Conservation (phyloP, 1,140 invertebrate genomes). For the Panagrolaimus sp. region DNA sequence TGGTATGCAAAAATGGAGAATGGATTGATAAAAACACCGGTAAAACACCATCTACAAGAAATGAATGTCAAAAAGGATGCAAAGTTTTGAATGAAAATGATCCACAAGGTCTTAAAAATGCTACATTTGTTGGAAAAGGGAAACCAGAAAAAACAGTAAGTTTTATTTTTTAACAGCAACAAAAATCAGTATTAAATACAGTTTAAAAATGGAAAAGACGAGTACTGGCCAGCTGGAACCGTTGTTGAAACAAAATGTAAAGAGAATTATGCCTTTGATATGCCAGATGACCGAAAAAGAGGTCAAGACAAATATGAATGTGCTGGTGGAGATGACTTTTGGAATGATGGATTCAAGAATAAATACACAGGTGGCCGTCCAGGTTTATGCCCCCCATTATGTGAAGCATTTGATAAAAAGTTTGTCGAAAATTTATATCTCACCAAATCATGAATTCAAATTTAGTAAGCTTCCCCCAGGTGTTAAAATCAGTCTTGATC, state of each 20-base stretch:
- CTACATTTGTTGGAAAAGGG: no score
- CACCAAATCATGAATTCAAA: no score
- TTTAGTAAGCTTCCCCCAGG: neutral
- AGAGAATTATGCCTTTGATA: neutral
- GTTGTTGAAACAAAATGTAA: slow-evolving; percentile 8
- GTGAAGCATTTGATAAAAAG: neutral
- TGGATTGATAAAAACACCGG: neutral
- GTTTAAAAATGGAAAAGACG: neutral
- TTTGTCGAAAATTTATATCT: no score
- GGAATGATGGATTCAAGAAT: neutral
- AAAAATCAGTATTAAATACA: neutral
- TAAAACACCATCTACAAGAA: neutral
- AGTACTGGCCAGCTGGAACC: neutral
- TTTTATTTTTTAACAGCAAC: neutral
- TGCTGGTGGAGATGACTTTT: neutral
- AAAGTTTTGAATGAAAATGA: neutral
- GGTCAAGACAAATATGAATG: neutral
- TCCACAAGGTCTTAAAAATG: neutral
- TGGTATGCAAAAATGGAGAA: neutral
- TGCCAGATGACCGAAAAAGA: neutral
- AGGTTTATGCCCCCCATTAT: neutral
- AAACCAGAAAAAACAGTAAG: neutral
- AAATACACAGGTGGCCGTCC: neutral
- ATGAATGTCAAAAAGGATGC: neutral
- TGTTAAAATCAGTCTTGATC: neutral